Evolutionary conservation across 1,140 invertebrate species (phyloP), one percentile per base, ranked within the genome.

Genomic region (Rhagoletis pomonella): DNA sequence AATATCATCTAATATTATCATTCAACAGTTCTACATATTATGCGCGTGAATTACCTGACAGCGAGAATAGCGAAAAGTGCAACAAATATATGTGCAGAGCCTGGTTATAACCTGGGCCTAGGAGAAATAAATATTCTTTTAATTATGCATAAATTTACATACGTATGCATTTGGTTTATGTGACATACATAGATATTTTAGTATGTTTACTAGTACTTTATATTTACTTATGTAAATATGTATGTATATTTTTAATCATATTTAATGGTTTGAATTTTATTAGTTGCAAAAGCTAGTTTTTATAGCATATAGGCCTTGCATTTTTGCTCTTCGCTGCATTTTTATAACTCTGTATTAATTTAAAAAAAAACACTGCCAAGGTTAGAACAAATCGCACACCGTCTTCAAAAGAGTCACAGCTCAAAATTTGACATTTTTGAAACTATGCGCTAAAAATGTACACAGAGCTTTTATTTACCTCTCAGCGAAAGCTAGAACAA

Each of bases 341-440:
- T 73, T 73, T 50, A 4, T 14, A 64, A 73, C 47, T 73, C 29
- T 73, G 39, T 14, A 17, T 55, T 81, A 5, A 81, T 55, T 81
- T 9, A 55, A 55, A 67, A 67, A 67, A 81, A 50, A 81, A 47
- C 73, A 55, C 73, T 55, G 55, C 50, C 73, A 81, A 81, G 73
- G 73, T 81, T 81, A 81, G 42, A 81, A n/a, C 47, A 55, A 58
- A 55, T 81, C 47, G 73, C 47, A 47, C 19, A n/a, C n/a, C n/a
- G n/a, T n/a, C n/a, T n/a, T n/a, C n/a, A n/a, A n/a, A n/a, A n/a
- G n/a, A n/a, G n/a, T n/a, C n/a, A n/a, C n/a, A n/a, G n/a, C n/a
- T n/a, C n/a, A n/a, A n/a, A n/a, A n/a, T n/a, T n/a, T n/a, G n/a
- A n/a, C n/a, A n/a, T n/a, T n/a, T n/a, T n/a, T n/a, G n/a, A n/a